Evolutionary conservation across 2,888 invertebrate genomes (phyloP).

Genomic region (Linnaemya vulpina): DNA sequence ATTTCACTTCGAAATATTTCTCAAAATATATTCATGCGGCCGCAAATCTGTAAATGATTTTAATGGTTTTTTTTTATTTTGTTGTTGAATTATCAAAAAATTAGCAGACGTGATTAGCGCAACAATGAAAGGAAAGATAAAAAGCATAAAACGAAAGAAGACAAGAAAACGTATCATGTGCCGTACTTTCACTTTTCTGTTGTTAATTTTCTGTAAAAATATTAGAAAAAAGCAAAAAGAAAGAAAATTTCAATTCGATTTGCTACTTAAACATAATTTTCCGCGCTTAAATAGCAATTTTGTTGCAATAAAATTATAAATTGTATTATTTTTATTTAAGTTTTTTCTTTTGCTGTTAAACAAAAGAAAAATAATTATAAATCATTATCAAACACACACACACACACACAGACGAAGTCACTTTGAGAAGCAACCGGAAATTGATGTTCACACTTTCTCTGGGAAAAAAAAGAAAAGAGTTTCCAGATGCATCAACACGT

Average conservation of each 20-base stretch:
- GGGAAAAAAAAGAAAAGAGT: neutral
- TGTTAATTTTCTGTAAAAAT: conserved; percentile 3
- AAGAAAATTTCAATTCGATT: conserved; percentile 12
- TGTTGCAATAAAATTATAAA: neutral
- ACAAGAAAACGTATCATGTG: neutral
- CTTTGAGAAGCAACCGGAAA: neutral
- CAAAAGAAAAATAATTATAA: neutral
- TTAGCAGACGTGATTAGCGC: neutral
- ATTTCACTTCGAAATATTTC: no score
- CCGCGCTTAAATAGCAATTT: conserved; percentile 4
- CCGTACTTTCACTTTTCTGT: conserved; percentile 43
- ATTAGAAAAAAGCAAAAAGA: neutral
- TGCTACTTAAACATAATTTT: conserved; percentile 14
- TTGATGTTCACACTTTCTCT: neutral
- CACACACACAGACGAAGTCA: neutral
- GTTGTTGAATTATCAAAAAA: neutral
- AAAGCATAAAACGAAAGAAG: neutral
- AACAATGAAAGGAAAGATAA: neutral
- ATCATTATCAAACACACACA: neutral
- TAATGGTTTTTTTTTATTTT: neutral
- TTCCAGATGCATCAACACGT: neutral
- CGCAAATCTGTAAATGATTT: neutral
- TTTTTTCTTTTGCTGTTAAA: neutral
- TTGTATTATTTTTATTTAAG: neutral
- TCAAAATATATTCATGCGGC: neutral